Conservation (phyloP, 1,140 invertebrate genomes). For the Drosophila santomea region DNA sequence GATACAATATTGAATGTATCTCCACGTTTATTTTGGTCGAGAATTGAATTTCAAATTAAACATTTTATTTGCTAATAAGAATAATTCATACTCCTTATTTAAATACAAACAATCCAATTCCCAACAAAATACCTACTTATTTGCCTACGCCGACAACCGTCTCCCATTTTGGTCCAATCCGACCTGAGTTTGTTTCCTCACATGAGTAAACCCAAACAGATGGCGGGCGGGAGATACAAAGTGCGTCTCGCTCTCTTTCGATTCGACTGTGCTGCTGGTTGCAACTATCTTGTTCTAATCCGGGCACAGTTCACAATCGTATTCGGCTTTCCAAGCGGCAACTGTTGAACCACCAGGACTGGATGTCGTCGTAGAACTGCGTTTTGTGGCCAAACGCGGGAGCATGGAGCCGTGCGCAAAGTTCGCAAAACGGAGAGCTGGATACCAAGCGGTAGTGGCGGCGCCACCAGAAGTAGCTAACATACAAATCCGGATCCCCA, state of each 20-base stretch:
- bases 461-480: conserved; percentile 86
- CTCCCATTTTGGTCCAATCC: no score
- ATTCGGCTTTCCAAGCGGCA: conserved; percentile 64
- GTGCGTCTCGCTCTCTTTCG: conserved; percentile 22
- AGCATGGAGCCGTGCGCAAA: conserved; percentile 75
- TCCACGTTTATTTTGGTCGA: no score
- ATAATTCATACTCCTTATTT: no score
- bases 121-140: no score
- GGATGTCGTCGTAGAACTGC: conserved; percentile 73
- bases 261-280: not conserved
- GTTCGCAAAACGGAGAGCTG: conserved; percentile 73
- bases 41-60: no score
- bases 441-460: conserved; percentile 72
- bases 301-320: conserved; percentile 27
- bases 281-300: not conserved
- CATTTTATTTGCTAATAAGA: no score
- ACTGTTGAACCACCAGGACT: conserved; percentile 79
- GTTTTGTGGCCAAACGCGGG: conserved; percentile 44
- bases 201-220: no score
- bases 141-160: no score
- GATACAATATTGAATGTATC: no score
- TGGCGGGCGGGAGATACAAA: no score
- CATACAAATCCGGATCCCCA: conserved; percentile 83
- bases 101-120: no score
- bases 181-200: no score